Percentiles rank a stretch among this genome's conserved stretches.
Evolutionary conservation across 2,797 vertebrate genomes (phyloP).

Genomic region (Craterocephalus amniculus): DNA sequence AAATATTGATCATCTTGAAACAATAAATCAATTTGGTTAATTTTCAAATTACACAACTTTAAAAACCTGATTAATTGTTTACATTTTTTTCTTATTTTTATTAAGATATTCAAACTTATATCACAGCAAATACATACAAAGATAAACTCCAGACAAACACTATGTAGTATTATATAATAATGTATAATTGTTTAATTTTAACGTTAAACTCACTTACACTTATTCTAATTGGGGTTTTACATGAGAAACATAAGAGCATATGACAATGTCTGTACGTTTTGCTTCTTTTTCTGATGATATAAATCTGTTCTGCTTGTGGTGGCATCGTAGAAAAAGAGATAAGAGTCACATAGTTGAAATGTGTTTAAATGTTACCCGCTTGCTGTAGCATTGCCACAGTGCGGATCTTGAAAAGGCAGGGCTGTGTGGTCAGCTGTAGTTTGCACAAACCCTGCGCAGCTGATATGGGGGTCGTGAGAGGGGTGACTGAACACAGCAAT

Average conservation of each 20-base stretch:
- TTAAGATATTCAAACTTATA: too few species aligned
- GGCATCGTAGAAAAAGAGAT: conserved; percentile 64
- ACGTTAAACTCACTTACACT: neutral
- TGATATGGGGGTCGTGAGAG: conserved; percentile 73
- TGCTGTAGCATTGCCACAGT: conserved; percentile 54
- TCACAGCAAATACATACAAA: too few species aligned
- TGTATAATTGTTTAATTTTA: too few species aligned
- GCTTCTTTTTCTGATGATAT: conserved; percentile 40
- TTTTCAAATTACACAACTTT: neutral
- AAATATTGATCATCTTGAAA: neutral
- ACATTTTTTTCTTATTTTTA: too few species aligned
- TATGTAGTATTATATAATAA: too few species aligned
- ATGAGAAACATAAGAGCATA: neutral
- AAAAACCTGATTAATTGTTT: neutral
- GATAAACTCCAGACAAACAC: too few species aligned
- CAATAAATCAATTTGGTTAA: neutral
- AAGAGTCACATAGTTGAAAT: conserved; percentile 62
- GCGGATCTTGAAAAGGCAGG: conserved; percentile 72
- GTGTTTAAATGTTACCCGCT: conserved; percentile 65
- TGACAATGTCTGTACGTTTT: conserved; percentile 6
- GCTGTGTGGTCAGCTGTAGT: conserved; percentile 77
- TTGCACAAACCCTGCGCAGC: conserved; percentile 75
- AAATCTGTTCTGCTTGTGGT: conserved; percentile 51
- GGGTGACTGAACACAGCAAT: conserved; percentile 78
- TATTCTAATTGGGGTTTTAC: neutral